Evolutionary conservation across 2,888 invertebrate genomes (phyloP), one percentile per base, ranked within the genome.

Genomic region (Tinea pellionella): DNA sequence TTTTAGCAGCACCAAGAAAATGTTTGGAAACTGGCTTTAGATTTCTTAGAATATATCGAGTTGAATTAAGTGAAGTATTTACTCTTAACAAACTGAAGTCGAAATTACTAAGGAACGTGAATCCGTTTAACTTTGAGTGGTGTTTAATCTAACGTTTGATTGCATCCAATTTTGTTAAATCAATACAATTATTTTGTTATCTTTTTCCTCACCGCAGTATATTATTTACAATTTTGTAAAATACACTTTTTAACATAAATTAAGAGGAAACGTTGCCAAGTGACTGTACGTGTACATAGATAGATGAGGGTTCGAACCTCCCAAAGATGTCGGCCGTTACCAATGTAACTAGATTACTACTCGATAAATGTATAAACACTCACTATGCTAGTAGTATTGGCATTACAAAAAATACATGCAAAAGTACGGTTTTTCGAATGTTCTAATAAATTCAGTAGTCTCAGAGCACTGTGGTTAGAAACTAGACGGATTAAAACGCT

Each of bases 11-110:
- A 37, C 9, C 6, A 12, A 47, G 15, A 47, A 15, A 15, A 47
- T 47, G 15, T 16, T 16, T 9, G 47, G n/a, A 47, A n/a, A 47
- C 47, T 47, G 18, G 53, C 24, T 53, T 53, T 24, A 12, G 19
- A 53, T 53, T 53, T 53, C 53, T 53, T 8, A 53, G 53, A 57
- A 57, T 57, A 57, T 57, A 57, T 57, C 57, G 60, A 62, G 63
- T 63, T 63, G 62, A 64, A 65, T 63, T 64, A 60, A 62, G 61
- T 62, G 62, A 63, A 64, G 64, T 66, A 64, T 66, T 65, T 65
- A 65, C 63, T 55, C 62, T 63, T 42, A 42, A 56, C 32, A 43
- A 55, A 57, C 37, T 37, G 30, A 29, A 13, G 61, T 41, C 32
- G 51, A 56, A 61, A 59, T 61, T 61, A 24, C 57, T 60, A 53